A percentile compares a stretch with the other conserved stretches of the same genome.
Evolutionary conservation across 2,113 vertebrate genomes (phyloP).

Genomic region (Neogobius melanostomus): DNA sequence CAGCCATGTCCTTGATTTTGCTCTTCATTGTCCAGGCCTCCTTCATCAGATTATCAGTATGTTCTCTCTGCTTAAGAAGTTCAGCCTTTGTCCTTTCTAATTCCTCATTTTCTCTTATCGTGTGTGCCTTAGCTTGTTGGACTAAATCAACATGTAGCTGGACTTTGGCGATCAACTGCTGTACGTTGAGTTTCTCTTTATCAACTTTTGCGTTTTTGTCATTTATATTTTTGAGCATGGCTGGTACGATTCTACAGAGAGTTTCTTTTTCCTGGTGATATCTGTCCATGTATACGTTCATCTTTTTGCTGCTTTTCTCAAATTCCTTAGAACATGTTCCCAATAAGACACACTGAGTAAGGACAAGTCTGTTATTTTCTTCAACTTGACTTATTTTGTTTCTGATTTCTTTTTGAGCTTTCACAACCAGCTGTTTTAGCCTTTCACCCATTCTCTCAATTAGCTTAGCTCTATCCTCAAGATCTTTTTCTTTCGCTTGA

Average conservation of each 20-base stretch:
- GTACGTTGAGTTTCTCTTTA: slow-evolving; percentile 1
- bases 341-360: not conserved
- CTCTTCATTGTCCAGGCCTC: not conserved
- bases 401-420: not conserved
- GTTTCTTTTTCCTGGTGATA: not conserved
- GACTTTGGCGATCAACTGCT: not conserved
- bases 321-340: not conserved
- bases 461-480: not conserved
- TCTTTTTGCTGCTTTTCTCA: not conserved
- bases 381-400: not conserved
- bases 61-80: not conserved
- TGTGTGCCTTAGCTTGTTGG: not conserved
- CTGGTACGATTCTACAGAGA: not conserved
- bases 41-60: not conserved
- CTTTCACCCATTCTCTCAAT: not conserved
- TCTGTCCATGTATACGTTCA: not conserved
- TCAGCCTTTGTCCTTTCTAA: not conserved
- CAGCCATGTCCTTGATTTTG: slow-evolving; percentile 5
- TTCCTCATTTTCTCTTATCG: not conserved
- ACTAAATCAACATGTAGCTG: not conserved
- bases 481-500: not conserved
- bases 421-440: not conserved
- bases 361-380: not conserved
- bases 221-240: not conserved
- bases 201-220: not conserved